These are phyloP conservation scores for Hemiscyllium ocellatum DNA, from an alignment of 2,113 vertebrate genomes.

Conservation along the genomic window DNA sequence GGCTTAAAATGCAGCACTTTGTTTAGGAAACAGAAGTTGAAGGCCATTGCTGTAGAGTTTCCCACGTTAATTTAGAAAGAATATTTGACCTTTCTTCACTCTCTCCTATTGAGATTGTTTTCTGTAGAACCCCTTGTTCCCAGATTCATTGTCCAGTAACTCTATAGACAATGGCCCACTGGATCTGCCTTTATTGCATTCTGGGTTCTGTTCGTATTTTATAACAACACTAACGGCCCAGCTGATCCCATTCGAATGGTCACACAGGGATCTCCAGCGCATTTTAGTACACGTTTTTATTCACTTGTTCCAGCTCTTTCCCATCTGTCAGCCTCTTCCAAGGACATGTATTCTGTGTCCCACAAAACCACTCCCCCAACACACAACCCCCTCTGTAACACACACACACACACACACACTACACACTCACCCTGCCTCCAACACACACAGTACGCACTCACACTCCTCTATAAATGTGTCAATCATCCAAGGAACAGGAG, in stretches of 20 bases:
- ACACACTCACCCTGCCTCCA: too few species aligned
- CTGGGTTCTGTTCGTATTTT: not conserved
- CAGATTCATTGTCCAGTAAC: not conserved
- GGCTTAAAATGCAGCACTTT: not conserved
- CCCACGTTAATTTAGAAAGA: constrained; percentile 14
- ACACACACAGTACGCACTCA: too few species aligned
- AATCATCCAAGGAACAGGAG: too few species aligned
- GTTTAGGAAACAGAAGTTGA: not conserved
- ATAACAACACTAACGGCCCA: not conserved
- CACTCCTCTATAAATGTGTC: too few species aligned
- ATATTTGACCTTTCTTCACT: not conserved
- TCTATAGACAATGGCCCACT: not conserved
- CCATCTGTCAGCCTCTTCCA: constrained; percentile 24
- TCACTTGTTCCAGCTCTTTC: not conserved
- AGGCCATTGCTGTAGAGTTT: not conserved
- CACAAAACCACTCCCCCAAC: not conserved
- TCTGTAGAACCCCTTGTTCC: not conserved
- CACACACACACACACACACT: too few species aligned
- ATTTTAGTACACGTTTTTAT: not conserved
- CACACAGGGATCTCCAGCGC: not conserved
- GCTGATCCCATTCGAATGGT: not conserved
- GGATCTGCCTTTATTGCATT: not conserved
- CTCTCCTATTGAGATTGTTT: not conserved
- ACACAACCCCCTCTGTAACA: not conserved
- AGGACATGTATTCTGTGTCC: not conserved